Percentiles rank a stretch among this genome's conserved stretches.
Evolutionary conservation across 2,113 vertebrate species (phyloP).

Genomic region (Brachyhypopomus gauderio): DNA sequence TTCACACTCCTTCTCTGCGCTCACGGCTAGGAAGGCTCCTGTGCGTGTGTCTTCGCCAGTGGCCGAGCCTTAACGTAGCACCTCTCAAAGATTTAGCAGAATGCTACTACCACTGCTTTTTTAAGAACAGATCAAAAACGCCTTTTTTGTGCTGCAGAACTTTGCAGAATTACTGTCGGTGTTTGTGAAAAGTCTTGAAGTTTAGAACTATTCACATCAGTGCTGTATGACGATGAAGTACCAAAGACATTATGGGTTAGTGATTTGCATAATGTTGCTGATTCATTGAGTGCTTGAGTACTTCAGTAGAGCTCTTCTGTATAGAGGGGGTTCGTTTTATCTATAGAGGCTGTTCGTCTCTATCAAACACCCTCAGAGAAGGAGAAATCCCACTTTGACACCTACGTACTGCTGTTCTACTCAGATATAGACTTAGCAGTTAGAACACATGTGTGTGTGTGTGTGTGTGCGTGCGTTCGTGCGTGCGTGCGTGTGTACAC

Average conservation of each 20-base stretch:
- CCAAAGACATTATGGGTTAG: conserved; percentile 36
- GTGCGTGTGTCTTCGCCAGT: neutral
- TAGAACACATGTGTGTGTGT: too few relatives aligned
- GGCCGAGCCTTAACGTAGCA: neutral
- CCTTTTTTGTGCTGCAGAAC: neutral
- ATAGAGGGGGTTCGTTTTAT: conserved; percentile 19
- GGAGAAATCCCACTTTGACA: conserved; percentile 5
- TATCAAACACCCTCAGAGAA: neutral
- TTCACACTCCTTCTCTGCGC: conserved; percentile 28
- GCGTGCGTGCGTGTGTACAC: too few relatives aligned
- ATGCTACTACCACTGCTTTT: neutral
- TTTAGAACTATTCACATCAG: neutral
- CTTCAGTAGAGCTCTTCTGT: conserved; percentile 39
- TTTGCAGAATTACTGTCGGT: neutral
- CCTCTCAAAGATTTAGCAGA: neutral
- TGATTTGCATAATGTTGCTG: conserved; percentile 52
- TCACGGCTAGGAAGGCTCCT: neutral
- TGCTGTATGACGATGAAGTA: conserved; percentile 30
- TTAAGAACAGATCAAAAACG: conserved; percentile 10
- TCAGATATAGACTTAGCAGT: too few relatives aligned
- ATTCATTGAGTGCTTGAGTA: conserved; percentile 44
- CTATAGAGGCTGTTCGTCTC: conserved; percentile 10
- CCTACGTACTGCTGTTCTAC: neutral
- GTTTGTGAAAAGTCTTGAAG: neutral
- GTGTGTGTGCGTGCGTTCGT: too few relatives aligned